phyloP scores from a whole-genome alignment of 1,140 invertebrate species.

The Ditylenchus dipsaci region DNA sequence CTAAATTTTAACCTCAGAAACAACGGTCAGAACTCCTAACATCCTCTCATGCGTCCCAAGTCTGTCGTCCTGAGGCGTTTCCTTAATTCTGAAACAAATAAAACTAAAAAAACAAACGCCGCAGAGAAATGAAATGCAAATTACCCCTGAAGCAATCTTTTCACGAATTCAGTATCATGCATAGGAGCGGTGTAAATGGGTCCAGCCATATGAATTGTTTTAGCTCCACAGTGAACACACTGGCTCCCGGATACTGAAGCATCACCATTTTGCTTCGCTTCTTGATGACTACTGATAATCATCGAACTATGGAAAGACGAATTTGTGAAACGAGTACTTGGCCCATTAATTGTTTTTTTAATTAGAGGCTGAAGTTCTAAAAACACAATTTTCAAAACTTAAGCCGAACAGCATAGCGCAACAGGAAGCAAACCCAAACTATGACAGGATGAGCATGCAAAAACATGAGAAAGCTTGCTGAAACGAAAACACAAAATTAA shows the following conservation, averaged over 20 bases:
- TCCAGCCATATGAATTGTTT: conserved; percentile 71
- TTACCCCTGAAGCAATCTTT: conserved; percentile 59
- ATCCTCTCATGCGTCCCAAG: conserved; percentile 71
- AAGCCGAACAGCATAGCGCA: too few relatives aligned
- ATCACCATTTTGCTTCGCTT: neutral
- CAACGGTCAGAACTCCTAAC: conserved; percentile 63
- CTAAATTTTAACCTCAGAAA: conserved; percentile 58
- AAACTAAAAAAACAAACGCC: neutral
- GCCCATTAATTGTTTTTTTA: conserved; percentile 32
- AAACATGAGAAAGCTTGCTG: conserved; percentile 52
- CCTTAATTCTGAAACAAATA: conserved; percentile 58
- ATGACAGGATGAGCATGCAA: conserved; percentile 48
- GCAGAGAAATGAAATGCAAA: neutral
- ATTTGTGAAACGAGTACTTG: conserved; percentile 26
- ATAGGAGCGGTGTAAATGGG: conserved; percentile 85
- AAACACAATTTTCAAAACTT: too few relatives aligned
- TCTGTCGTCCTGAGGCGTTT: conserved; percentile 43
- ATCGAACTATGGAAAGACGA: conserved; percentile 19
- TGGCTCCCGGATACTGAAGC: conserved; percentile 3
- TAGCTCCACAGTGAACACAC: conserved; percentile 46
- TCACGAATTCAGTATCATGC: conserved; percentile 75
- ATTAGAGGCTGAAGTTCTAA: conserved; percentile 36
- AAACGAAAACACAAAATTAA: conserved; percentile 9
- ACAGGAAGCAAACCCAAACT: conserved; percentile 36
- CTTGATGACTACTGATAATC: conserved; percentile 4